Conservation (phyloP, 2,888 invertebrate genomes). For the Trimorus sp. region DNA sequence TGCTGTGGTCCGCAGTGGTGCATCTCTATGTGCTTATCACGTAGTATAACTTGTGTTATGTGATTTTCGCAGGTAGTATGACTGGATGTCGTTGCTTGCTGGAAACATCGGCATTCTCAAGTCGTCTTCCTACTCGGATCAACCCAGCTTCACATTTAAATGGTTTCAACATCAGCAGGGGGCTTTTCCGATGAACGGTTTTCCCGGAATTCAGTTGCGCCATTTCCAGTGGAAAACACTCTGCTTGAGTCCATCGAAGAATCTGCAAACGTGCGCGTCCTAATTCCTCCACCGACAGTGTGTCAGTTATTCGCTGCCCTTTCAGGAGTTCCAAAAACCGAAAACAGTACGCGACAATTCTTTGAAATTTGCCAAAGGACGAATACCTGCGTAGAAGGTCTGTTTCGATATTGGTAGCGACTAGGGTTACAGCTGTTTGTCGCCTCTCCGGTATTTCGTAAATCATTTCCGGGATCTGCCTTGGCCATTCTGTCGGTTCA, state of each 20-base stretch:
- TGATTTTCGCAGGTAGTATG: background rate
- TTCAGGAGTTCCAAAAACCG: background rate
- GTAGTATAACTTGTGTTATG: constrained; percentile 3
- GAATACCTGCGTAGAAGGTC: background rate
- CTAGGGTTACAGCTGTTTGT: background rate
- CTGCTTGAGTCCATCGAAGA: no score
- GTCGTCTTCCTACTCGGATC: background rate
- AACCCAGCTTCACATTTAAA: background rate
- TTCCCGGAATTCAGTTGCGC: no score
- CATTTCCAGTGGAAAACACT: background rate
- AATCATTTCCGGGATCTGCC: background rate
- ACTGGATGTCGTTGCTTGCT: background rate
- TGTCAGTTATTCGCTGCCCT: background rate
- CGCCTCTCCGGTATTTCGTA: background rate
- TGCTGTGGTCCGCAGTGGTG: constrained; percentile 13
- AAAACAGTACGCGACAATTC: background rate
- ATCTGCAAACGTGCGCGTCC: background rate
- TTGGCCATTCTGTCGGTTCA: background rate
- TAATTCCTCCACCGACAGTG: background rate
- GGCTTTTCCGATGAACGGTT: no score
- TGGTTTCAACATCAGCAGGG: background rate
- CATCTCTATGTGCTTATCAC: background rate
- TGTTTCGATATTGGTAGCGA: background rate
- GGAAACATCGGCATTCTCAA: background rate
- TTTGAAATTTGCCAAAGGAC: background rate